phyloP scores from a whole-genome alignment of 2,888 invertebrate genomes.

The Lithophane leautieri region DNA sequence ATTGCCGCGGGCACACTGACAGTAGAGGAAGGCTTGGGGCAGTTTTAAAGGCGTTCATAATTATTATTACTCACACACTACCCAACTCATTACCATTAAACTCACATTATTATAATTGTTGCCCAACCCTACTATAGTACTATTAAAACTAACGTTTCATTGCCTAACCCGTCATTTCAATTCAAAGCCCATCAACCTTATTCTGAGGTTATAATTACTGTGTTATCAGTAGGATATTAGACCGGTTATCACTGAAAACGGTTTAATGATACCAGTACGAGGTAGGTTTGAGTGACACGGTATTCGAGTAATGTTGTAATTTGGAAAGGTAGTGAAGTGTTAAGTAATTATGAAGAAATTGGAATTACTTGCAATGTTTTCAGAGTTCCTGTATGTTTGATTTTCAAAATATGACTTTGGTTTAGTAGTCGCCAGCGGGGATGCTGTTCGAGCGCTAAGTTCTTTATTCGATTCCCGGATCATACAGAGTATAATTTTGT shows the following conservation, averaged over 20 bases:
- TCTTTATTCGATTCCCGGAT: background rate
- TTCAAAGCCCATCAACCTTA: slow-evolving; percentile 53
- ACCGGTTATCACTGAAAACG: slow-evolving; percentile 55
- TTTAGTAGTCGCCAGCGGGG: background rate
- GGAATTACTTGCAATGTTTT: background rate
- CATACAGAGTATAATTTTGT: no score
- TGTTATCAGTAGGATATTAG: slow-evolving; percentile 48
- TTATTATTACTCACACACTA: slow-evolving; percentile 2
- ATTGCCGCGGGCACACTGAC: background rate
- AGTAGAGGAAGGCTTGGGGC: background rate
- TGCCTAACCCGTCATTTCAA: slow-evolving; percentile 24
- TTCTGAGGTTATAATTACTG: slow-evolving; percentile 36
- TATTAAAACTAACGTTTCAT: slow-evolving; percentile 17
- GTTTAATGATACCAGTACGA: slow-evolving; percentile 50
- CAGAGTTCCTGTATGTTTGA: background rate
- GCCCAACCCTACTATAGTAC: slow-evolving; percentile 7
- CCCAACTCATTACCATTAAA: slow-evolving; percentile 7
- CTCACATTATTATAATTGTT: background rate
- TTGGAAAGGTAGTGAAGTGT: background rate
- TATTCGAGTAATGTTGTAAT: slow-evolving; percentile 22
- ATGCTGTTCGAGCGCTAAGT: background rate
- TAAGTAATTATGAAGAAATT: background rate
- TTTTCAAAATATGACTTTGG: background rate
- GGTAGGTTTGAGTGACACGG: slow-evolving; percentile 23
- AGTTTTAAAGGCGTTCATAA: background rate